Evolutionary conservation across 1,140 invertebrate genomes (phyloP), one percentile per base, ranked within the genome.

Genomic region (Fopius arisanus): DNA sequence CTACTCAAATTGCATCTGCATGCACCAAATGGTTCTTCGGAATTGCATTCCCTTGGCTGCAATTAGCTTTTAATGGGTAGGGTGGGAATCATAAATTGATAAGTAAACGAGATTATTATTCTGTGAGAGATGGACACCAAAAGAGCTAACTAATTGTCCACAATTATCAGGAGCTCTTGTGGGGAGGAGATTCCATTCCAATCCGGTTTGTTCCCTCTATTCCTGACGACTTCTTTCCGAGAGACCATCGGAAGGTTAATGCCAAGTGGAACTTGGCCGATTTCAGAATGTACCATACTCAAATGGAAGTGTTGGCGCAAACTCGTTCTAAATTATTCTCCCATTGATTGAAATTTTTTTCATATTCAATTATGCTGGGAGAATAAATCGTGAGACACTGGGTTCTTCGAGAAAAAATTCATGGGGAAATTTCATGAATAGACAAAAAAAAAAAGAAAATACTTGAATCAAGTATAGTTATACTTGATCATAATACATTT

Each of bases 211-310:
- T 10, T 26, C 23, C 54, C 19, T 59, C 54, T 59, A 59, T 59
- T 59, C 54, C 23, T 59, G 54, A 54, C 51, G 51, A 59, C 54
- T 59, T 59, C 54, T 59, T 59, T 59, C 10, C 21, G 54, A 28
- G 54, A 59, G 9, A 16, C 19, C 2, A 28, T 23, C 3, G 21
- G 54, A 59, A 59, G 54, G 54, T 59, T 59, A 59, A 59, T 59
- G 19, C 54, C 23, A 59, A 59, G 54, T 59, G 54, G 54, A 59
- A 59, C 54, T 59, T 7, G 23, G 23, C 23, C 54, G 54, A 59
- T 59, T 59, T 28, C 23, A 59, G 54, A 26, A 51, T 51, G 19
- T 48, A 48, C 41, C 0, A 12, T 19, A 51, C 43, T 16, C 1
- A 51, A 51, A 51, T 51, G 43, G 43, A 3, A 51, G n/a, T 16